Evolutionary conservation across 2,113 vertebrate species (phyloP), one percentile per base, ranked within the genome.

Genomic region (Gambusia holbrooki): DNA sequence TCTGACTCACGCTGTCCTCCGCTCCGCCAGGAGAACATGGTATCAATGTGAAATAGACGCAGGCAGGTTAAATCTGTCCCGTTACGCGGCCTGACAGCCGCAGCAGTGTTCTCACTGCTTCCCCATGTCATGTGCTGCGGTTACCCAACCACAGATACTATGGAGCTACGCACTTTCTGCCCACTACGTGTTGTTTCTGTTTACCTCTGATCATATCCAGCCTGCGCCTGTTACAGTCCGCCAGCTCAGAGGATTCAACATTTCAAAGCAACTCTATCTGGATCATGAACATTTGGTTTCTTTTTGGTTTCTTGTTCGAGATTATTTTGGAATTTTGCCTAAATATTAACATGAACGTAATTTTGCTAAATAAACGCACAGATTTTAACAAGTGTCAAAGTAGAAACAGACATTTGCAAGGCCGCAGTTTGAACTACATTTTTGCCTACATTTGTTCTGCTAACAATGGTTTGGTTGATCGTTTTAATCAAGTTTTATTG

Each of bases 21-120:
- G 63, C 54, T 45, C 5, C 30, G 22, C 40, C 28, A 62, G 27
- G 45, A 63, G 29, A 76, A 73, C 19, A 71, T 15, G 48, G 22
- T 66, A 65, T 60, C 32, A 58, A 37, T 45, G 37, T 69, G 19
- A 51, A 54, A 65, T 54, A 66, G 33, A 29, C 72, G 45, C 62
- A 42, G n/a, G 14, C 45, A 68, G 77, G 77, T 78, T 64, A 62
- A 81, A 69, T 77, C 66, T 74, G 64, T 63, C 62, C 25, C n/a
- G 12, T 27, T 68, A 22, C 30, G 3, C 42, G 63, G 64, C 62
- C 78, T 76, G 72, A 79, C 76, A 77, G 68, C 32, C 35, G 72
- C n/a, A 62, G 37, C 28, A 66, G 73, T 62, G 69, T 84, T 60
- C 15, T 22, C 48, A 54, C 22, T 54, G 48, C 19, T 54, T 22